phyloP scores from a whole-genome alignment of 2,888 invertebrate genomes.

The Mycogona germanica region DNA sequence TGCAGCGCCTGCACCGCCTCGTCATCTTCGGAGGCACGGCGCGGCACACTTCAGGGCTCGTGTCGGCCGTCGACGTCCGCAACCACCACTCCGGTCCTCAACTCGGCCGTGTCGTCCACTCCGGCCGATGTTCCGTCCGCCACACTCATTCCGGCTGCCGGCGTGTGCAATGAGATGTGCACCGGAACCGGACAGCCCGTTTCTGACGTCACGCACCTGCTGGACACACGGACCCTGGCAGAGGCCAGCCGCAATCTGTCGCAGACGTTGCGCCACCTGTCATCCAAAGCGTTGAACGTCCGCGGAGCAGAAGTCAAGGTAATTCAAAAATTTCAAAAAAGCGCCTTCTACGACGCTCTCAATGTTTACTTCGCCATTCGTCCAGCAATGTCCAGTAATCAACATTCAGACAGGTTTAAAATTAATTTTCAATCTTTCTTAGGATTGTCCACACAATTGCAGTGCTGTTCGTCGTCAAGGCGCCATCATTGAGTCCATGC shows the following conservation, averaged over 20 bases:
- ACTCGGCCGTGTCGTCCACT: constrained; percentile 6
- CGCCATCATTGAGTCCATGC: constrained; percentile 82
- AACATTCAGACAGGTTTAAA: too few species aligned
- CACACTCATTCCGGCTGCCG: constrained; percentile 1
- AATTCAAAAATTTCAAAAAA: too few species aligned
- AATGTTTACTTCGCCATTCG: too few species aligned
- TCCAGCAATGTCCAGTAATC: too few species aligned
- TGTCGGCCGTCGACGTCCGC: constrained; percentile 28
- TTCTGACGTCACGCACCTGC: constrained; percentile 33
- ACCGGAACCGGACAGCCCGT: constrained; percentile 38
- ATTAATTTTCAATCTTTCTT: neutral
- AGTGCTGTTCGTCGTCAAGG: constrained; percentile 41
- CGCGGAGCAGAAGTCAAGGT: constrained; percentile 1
- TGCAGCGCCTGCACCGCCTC: constrained; percentile 24
- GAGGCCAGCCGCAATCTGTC: constrained; percentile 86
- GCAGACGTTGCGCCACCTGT: constrained; percentile 76
- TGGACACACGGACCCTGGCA: constrained; percentile 62
- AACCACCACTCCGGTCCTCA: constrained; percentile 3
- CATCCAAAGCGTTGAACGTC: constrained; percentile 53
- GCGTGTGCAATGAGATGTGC: constrained; percentile 23
- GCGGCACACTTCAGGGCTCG: too few species aligned
- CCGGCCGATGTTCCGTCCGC: neutral
- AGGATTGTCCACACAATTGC: neutral
- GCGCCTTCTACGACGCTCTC: too few species aligned
- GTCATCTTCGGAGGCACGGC: constrained; percentile 28